Percentiles rank a stretch among this genome's conserved stretches.
Conservation (phyloP, 2,113 vertebrate species). For the Piliocolobus tephrosceles region DNA sequence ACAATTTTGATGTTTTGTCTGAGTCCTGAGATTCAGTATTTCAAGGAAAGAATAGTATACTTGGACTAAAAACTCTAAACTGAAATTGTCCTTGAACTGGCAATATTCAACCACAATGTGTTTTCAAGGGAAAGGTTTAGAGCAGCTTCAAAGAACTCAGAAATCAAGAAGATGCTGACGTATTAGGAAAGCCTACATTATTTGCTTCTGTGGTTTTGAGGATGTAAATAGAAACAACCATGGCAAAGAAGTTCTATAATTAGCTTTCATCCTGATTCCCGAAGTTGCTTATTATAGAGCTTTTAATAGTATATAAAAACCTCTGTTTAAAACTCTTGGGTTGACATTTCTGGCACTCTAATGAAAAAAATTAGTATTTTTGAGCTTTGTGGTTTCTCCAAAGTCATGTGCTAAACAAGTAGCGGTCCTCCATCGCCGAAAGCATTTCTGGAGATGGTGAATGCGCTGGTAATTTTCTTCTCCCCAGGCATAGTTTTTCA, state of each 20-base stretch:
- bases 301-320: constrained; percentile 79
- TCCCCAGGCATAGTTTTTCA: constrained; percentile 30
- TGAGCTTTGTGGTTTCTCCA: constrained; percentile 57
- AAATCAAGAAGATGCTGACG: constrained; percentile 75
- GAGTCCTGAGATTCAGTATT: constrained; percentile 25
- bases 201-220: constrained; percentile 74
- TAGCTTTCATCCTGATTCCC: constrained; percentile 78
- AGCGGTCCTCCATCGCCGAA: background rate
- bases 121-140: constrained; percentile 54
- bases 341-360: constrained; percentile 75
- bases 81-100: constrained; percentile 49
- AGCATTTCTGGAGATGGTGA: background rate
- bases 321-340: constrained; percentile 73
- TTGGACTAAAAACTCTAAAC: background rate
- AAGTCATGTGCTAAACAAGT: constrained; percentile 36
- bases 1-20: constrained; percentile 32
- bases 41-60: background rate
- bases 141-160: constrained; percentile 62
- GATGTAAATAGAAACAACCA: constrained; percentile 82
- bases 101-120: constrained; percentile 24
- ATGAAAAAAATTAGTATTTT: constrained; percentile 79
- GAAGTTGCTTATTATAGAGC: constrained; percentile 78
- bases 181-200: constrained; percentile 71
- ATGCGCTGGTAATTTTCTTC: constrained; percentile 20
- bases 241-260: constrained; percentile 79